Conservation (phyloP, 2,888 invertebrate genomes). For the Ophioninae sp. region DNA sequence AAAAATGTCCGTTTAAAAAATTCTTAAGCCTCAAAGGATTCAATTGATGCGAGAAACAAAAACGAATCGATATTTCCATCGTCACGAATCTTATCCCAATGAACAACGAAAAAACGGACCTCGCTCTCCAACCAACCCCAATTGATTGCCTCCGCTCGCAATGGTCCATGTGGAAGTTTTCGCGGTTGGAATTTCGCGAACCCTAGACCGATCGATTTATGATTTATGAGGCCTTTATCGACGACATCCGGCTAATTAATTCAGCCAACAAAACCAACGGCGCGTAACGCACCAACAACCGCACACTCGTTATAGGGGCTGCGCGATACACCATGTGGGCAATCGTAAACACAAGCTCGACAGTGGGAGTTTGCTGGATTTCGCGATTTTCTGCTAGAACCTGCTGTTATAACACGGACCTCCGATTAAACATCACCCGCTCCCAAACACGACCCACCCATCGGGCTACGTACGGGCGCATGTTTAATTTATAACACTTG, state of each 20-base stretch:
- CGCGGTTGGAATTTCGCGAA: not conserved
- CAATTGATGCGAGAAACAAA: no score
- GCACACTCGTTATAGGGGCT: conserved; percentile 14
- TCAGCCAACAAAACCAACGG: conserved; percentile 49
- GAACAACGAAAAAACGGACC: no score
- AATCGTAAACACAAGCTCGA: conserved; percentile 36
- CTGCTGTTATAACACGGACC: conserved; percentile 20
- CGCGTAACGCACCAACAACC: conserved; percentile 25
- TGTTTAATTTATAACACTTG: conserved; percentile 54
- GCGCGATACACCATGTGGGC: not conserved
- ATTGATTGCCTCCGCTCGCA: not conserved
- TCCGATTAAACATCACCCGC: conserved; percentile 60
- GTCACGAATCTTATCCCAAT: no score
- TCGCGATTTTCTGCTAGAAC: conserved; percentile 33
- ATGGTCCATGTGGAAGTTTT: conserved; percentile 2
- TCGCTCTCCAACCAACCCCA: not conserved
- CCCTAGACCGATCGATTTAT: conserved; percentile 12
- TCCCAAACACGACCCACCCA: conserved; percentile 8
- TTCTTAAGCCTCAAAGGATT: no score
- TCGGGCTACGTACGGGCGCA: not conserved
- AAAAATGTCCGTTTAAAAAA: no score
- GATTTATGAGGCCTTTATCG: conserved; percentile 48
- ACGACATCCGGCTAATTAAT: conserved; percentile 56
- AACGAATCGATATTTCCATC: no score
- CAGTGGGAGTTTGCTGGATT: conserved; percentile 1